phyloP scores from a whole-genome alignment of 1,140 invertebrate species.

The Batillaria attramentaria region DNA sequence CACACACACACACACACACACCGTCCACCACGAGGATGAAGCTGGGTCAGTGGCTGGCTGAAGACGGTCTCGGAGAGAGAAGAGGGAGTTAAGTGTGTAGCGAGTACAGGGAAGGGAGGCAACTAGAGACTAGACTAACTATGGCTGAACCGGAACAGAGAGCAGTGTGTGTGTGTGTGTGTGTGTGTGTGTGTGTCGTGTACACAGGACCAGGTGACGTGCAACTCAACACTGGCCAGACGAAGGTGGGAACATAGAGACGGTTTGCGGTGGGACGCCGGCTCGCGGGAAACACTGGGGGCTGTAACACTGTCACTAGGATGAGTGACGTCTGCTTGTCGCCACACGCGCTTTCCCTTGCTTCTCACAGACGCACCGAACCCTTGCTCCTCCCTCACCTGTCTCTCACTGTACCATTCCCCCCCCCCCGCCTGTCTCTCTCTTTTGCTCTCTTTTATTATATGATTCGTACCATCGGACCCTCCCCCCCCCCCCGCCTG shows the following conservation, averaged over 20 bases:
- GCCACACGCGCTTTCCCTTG: not conserved
- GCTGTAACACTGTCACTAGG: not conserved
- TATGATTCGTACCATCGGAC: not conserved
- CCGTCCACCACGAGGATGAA: no score
- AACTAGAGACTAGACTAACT: no score
- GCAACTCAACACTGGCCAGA: not conserved
- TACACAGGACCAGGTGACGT: not conserved
- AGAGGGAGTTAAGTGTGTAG: no score
- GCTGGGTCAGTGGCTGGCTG: no score
- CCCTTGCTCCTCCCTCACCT: not conserved
- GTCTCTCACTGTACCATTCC: not conserved
- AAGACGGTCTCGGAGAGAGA: no score
- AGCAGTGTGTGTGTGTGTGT: not conserved
- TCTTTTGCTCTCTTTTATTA: not conserved
- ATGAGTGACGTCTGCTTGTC: not conserved
- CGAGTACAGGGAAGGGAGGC: no score
- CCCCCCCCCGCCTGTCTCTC: not conserved
- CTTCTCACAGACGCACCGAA: not conserved
- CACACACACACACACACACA: constrained; percentile 6
- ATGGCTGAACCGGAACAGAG: not conserved
- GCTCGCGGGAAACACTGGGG: not conserved
- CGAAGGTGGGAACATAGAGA: not conserved
- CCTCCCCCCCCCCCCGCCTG: not conserved
- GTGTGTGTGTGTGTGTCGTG: not conserved
- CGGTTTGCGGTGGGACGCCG: not conserved